A percentile compares a stretch with the other conserved stretches of the same genome.
Conservation (phyloP, 23 tunicate genomes). For the Diplosoma virens region DNA sequence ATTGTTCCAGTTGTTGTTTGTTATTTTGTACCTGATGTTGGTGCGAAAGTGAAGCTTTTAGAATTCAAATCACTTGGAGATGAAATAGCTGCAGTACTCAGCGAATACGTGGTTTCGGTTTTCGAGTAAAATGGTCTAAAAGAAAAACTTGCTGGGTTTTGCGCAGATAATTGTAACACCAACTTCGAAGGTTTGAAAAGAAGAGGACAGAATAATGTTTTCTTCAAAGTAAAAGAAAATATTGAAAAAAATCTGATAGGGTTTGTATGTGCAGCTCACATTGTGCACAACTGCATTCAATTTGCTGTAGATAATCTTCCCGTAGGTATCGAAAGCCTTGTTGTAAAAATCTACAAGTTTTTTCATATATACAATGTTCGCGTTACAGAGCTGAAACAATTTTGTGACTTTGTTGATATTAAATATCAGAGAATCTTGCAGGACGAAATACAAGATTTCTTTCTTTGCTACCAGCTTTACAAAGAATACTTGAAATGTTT, state of each 20-base stretch:
- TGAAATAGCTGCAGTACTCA: constrained; percentile 34
- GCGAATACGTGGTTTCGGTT: constrained; percentile 39
- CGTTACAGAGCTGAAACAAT: constrained; percentile 32
- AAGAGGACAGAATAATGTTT: constrained; percentile 63
- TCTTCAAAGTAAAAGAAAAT: constrained; percentile 46
- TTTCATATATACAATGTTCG: constrained; percentile 30
- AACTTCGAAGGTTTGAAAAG: constrained; percentile 65
- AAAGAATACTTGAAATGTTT: constrained; percentile 51
- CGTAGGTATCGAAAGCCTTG: constrained; percentile 27
- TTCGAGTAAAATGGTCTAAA: constrained; percentile 52
- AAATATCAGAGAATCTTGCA: constrained; percentile 34
- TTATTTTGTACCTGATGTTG: constrained; percentile 52
- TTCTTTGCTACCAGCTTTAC: constrained; percentile 52
- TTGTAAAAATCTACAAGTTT: constrained; percentile 38
- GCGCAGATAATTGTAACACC: constrained; percentile 63
- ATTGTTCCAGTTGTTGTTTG: constrained; percentile 51
- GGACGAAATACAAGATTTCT: constrained; percentile 36
- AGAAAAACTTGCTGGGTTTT: constrained; percentile 62
- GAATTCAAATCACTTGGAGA: constrained; percentile 42
- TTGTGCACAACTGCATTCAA: constrained; percentile 57
- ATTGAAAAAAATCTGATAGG: constrained; percentile 43
- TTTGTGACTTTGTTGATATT: constrained; percentile 37
- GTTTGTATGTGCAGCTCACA: constrained; percentile 59
- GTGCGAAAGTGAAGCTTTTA: constrained; percentile 30
- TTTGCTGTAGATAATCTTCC: constrained; percentile 52